These are phyloP conservation scores for Lapara coniferarum DNA, from an alignment of 2,888 invertebrate species.

Conservation along the genomic window DNA sequence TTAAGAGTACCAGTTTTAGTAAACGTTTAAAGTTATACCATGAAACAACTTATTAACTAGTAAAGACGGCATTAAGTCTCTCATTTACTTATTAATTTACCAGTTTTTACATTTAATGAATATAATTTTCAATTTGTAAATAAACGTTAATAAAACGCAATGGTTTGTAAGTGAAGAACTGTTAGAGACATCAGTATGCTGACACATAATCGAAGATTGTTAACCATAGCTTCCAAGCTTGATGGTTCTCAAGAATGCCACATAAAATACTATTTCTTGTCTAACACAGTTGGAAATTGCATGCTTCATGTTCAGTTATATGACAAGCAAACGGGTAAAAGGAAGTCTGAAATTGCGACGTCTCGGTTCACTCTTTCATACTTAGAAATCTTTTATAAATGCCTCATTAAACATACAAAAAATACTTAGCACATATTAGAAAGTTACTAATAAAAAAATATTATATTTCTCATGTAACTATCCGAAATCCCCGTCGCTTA, in stretches of 20 bases:
- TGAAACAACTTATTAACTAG: no score
- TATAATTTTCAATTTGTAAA: no score
- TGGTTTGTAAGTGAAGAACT: background rate
- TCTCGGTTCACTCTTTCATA: background rate
- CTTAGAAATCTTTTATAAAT: background rate
- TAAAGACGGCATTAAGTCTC: no score
- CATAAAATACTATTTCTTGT: conserved; percentile 21
- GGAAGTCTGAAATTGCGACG: conserved; percentile 4
- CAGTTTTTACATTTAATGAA: no score
- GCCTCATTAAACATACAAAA: background rate
- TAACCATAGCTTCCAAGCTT: background rate
- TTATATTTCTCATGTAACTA: background rate
- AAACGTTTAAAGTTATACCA: no score
- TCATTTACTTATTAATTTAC: no score
- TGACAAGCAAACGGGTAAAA: conserved; percentile 9
- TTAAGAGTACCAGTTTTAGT: no score
- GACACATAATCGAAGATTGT: background rate
- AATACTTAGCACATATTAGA: background rate
- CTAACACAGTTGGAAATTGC: conserved; percentile 16
- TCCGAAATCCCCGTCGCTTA: conserved; percentile 7
- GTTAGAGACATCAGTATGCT: background rate
- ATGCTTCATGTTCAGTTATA: conserved; percentile 17
- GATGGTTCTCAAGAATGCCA: conserved; percentile 16
- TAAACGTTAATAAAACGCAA: no score
- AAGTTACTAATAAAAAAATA: no score